Conservation (phyloP, 2,888 invertebrate species). For the Falcaria lacertinaria region DNA sequence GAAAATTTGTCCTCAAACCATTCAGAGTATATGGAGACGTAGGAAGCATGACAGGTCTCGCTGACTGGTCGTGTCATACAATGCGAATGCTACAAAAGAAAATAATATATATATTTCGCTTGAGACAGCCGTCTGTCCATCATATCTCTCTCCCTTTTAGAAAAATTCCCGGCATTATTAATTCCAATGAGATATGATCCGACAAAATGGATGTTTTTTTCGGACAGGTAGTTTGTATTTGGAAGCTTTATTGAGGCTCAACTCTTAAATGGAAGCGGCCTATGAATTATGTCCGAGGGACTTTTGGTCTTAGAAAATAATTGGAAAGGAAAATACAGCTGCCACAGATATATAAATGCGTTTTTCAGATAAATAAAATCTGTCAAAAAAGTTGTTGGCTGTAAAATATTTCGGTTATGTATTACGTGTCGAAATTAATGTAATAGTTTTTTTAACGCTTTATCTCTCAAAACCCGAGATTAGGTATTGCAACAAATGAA, state of each 20-base stretch:
- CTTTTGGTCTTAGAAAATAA: background rate
- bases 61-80: conserved; percentile 31
- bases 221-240: conserved; percentile 16
- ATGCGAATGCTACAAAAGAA: conserved; percentile 38
- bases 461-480: too few species aligned
- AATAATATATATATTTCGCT: conserved; percentile 36
- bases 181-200: conserved; percentile 43
- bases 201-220: conserved; percentile 26
- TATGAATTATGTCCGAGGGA: background rate
- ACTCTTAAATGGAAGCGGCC: conserved; percentile 6
- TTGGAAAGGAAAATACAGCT: background rate
- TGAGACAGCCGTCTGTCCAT: conserved; percentile 31
- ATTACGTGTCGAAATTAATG: too few species aligned
- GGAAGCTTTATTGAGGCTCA: conserved; percentile 8
- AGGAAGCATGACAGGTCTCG: conserved; percentile 11
- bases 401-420: too few species aligned
- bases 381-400: too few species aligned
- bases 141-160: conserved; percentile 30
- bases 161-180: conserved; percentile 45
- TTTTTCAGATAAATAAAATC: too few species aligned
- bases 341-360: too few species aligned
- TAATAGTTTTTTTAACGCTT: too few species aligned
- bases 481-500: too few species aligned
- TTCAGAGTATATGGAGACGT: background rate
- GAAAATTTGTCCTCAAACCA: background rate